Conservation (phyloP, 2,113 vertebrate genomes). For the Mobula birostris region DNA sequence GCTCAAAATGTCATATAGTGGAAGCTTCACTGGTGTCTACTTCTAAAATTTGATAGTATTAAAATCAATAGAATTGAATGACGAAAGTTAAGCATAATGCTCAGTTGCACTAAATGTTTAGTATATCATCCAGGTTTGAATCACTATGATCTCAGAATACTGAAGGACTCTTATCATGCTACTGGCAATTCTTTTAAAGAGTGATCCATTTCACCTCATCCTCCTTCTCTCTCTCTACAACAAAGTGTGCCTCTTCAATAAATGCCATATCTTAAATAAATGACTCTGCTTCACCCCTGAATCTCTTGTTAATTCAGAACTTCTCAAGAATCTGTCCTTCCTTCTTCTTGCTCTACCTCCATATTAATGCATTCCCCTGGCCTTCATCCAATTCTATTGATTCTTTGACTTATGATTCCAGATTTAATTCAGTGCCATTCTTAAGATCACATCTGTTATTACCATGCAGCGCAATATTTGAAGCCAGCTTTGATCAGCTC, state of each 20-base stretch:
- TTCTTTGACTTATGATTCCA: not conserved
- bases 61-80: no score
- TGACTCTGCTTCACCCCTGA: not conserved
- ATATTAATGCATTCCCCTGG: not conserved
- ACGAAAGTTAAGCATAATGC: no score
- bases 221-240: not conserved
- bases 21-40: no score
- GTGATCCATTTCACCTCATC: not conserved
- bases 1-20: no score
- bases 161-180: no score
- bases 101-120: no score
- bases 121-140: no score
- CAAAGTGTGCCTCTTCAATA: not conserved
- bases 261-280: not conserved
- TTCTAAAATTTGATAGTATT: no score
- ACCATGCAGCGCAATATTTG: no score
- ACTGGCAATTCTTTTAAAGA: no score
- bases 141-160: no score
- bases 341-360: not conserved
- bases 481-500: no score
- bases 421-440: not conserved
- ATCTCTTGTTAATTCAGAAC: not conserved
- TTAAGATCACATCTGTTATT: not conserved
- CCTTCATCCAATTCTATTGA: not conserved
- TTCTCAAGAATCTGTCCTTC: not conserved